A percentile compares a stretch with the other conserved stretches of the same genome.
Evolutionary conservation across 2,888 invertebrate genomes (phyloP).

Genomic region (Apodemia hepburni): DNA sequence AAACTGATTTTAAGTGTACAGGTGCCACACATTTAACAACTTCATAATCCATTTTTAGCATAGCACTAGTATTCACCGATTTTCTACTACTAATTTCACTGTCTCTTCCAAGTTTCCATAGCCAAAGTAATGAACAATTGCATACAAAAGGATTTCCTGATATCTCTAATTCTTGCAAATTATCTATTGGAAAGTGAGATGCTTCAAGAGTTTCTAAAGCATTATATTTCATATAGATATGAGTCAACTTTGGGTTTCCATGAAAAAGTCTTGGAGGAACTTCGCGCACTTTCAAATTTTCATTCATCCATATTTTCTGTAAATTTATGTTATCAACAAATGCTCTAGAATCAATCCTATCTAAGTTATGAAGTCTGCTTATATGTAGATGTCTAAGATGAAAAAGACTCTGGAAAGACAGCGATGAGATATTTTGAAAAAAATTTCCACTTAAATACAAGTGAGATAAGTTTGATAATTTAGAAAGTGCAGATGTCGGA

Average conservation of each 20-base stretch:
- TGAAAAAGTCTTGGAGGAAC: conserved; percentile 92
- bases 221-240: conserved; percentile 88
- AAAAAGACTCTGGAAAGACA: conserved; percentile 90
- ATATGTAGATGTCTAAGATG: conserved; percentile 84
- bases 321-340: conserved; percentile 92
- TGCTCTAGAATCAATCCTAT: conserved; percentile 87
- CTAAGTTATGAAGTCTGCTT: conserved; percentile 83
- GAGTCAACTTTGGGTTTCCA: conserved; percentile 88
- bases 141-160: conserved; percentile 92
- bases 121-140: conserved; percentile 93
- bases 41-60: conserved; percentile 77
- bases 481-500: conserved; percentile 87
- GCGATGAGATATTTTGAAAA: conserved; percentile 85
- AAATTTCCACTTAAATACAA: conserved; percentile 90
- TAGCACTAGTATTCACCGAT: conserved; percentile 55
- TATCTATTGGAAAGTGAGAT: conserved; percentile 90
- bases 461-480: conserved; percentile 87
- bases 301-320: conserved; percentile 88
- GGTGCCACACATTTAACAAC: conserved; percentile 81
- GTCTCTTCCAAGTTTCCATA: conserved; percentile 85
- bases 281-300: conserved; percentile 85
- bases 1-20: conserved; percentile 71
- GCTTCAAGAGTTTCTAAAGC: conserved; percentile 87
- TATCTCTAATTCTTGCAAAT: conserved; percentile 85
- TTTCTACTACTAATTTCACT: conserved; percentile 60